Conservation (phyloP, 2,888 invertebrate genomes). For the Ichneumoninae sp. region DNA sequence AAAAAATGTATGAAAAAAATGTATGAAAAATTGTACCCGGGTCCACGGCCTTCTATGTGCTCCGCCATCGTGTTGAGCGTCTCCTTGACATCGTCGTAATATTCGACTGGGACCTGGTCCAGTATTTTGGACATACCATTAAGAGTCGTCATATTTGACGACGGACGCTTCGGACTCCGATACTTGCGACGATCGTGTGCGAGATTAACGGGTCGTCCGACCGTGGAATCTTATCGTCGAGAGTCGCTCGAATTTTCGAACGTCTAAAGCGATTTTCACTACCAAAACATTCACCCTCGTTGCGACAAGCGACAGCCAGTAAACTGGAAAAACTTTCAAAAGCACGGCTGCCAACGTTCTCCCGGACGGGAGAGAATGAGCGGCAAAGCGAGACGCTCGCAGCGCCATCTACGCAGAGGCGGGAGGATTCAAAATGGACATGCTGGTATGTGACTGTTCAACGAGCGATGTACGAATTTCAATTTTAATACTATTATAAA, state of each 20-base stretch:
- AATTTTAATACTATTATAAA: slow-evolving; percentile 51
- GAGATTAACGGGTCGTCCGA: background rate
- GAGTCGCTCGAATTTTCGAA: background rate
- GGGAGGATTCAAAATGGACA: slow-evolving; percentile 33
- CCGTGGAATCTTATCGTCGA: no score
- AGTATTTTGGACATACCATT: slow-evolving; percentile 49
- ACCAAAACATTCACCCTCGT: background rate
- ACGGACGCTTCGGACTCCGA: background rate
- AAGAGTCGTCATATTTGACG: slow-evolving; percentile 35
- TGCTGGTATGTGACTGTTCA: background rate
- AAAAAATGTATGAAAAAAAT: background rate
- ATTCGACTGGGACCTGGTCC: slow-evolving; percentile 56
- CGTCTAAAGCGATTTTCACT: background rate
- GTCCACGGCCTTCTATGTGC: slow-evolving; percentile 54
- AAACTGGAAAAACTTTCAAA: slow-evolving; percentile 28
- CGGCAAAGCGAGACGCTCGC: slow-evolving; percentile 1
- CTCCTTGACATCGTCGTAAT: slow-evolving; percentile 52
- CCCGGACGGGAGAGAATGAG: background rate
- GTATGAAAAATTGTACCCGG: slow-evolving; percentile 34
- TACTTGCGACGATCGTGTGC: background rate
- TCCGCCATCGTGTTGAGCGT: slow-evolving; percentile 59
- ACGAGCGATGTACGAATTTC: slow-evolving; percentile 30
- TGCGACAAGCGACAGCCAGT: background rate
- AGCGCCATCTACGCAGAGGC: slow-evolving; percentile 31
- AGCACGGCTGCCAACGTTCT: slow-evolving; percentile 21